Evolutionary conservation across 2,888 invertebrate genomes (phyloP).

Genomic region (Tenthredo livida): DNA sequence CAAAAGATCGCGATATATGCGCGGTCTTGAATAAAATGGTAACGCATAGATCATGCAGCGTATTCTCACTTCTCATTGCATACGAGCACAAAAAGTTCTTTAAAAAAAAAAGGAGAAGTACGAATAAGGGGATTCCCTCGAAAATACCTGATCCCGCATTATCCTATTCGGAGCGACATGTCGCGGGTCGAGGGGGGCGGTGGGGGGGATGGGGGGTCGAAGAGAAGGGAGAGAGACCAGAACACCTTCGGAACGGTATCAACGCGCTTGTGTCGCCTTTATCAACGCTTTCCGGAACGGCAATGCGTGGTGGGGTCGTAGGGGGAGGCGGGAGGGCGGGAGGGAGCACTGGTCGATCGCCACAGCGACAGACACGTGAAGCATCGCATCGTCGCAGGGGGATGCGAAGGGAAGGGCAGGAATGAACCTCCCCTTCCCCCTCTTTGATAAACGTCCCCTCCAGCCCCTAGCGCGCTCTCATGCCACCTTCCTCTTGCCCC

Average conservation of each 20-base stretch:
- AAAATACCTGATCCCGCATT: not conserved
- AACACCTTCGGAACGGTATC: conserved; percentile 48
- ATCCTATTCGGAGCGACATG: not conserved
- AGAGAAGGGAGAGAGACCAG: not conserved
- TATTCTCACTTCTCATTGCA: not conserved
- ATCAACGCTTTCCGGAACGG: conserved; percentile 43
- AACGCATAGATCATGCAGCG: conserved; percentile 1
- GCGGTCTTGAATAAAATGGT: too few relatives aligned
- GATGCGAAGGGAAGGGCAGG: conserved; percentile 58
- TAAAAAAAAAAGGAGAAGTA: not conserved
- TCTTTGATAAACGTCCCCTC: not conserved
- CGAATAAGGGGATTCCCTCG: conserved; percentile 5
- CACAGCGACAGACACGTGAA: conserved; percentile 52
- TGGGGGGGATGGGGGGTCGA: not conserved
- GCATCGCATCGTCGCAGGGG: conserved; percentile 55
- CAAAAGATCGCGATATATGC: not conserved
- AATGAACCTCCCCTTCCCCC: conserved; percentile 25
- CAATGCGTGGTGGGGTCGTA: conserved; percentile 4
- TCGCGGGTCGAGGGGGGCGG: too few relatives aligned
- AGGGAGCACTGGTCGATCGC: conserved; percentile 52
- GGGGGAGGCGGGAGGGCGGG: conserved; percentile 24
- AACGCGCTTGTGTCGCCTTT: conserved; percentile 47
- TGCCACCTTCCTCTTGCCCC: conserved; percentile 3
- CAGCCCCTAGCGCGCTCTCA: conserved; percentile 1
- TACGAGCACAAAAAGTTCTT: not conserved